Evolutionary conservation across 2,113 vertebrate genomes (phyloP), one percentile per base, ranked within the genome.

Genomic region (Apistogramma diplotaenia): DNA sequence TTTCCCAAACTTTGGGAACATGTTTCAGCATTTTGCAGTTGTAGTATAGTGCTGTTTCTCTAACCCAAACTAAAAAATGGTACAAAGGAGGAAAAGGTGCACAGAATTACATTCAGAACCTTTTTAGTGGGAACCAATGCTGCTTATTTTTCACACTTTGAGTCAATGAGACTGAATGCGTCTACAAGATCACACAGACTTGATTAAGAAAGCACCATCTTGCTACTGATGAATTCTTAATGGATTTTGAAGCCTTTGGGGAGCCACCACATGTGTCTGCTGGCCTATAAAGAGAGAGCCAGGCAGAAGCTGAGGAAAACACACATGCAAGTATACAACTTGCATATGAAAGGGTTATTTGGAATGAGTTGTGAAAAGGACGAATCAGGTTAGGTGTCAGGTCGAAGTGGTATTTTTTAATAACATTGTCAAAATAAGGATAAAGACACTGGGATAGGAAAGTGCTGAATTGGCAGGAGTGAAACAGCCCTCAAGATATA

Each of bases 221-320:
- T 94, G 92, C 87, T 86, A 57, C 83, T 93, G 81, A 90, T 94
- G 65, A 93, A 94, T 93, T 89, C 83, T 92, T 94, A 87, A 93
- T 93, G 84, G 57, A 2, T 72, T 78, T 67, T 46, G 12, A 61
- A 54, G 53, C 81, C 90, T 83, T 70, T 55, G 58, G 87, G 89
- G 81, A 78, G 71, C 49, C 83, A 46, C 54, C 83, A 84, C 87
- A 87, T 81, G 90, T 77, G 87, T 87, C 65, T 87, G 77, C 81
- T 87, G 84, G 87, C 86, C 86, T 81, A 89, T 57, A 90, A 90
- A 92, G 87, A 78, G 79, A 86, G 29, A 83, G 43, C 54, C 65
- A 37, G 70, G 40, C 35, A 71, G 74, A 74, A 56, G 57, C 72
- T 37, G 58, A 23, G 37, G 61, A 67, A 46, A 65, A 23, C 53